Evolutionary conservation across 2,797 vertebrate species (phyloP).

Genomic region (Oryzias dopingdopingensis): DNA sequence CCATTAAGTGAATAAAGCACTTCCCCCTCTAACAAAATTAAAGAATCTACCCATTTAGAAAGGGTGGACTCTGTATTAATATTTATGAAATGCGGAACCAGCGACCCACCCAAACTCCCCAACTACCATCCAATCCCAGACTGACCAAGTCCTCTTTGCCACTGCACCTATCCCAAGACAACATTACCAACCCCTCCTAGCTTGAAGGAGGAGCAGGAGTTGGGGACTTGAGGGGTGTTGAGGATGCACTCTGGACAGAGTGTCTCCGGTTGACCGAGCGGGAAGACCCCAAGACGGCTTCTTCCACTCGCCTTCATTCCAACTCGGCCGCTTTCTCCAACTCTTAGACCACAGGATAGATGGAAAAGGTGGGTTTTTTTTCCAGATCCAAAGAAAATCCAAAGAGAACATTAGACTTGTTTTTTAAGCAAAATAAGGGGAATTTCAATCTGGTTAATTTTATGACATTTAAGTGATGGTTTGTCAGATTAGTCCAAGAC

Average conservation of each 20-base stretch:
- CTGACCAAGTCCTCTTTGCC: slow-evolving; percentile 69
- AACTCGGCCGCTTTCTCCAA: slow-evolving; percentile 15
- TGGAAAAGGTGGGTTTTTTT: slow-evolving; percentile 48
- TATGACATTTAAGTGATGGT: slow-evolving; percentile 4
- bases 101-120: slow-evolving; percentile 64
- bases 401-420: slow-evolving; percentile 25
- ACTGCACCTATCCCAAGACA: slow-evolving; percentile 80
- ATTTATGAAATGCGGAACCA: slow-evolving; percentile 86
- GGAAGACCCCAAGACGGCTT: slow-evolving; percentile 64
- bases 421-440: not conserved
- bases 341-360: slow-evolving; percentile 28
- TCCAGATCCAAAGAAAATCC: slow-evolving; percentile 32
- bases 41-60: slow-evolving; percentile 81
- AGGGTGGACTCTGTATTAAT: slow-evolving; percentile 84
- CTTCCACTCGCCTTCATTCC: slow-evolving; percentile 27
- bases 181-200: slow-evolving; percentile 74
- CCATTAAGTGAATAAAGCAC: slow-evolving; percentile 90
- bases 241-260: slow-evolving; percentile 78
- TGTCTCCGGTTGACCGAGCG: slow-evolving; percentile 73
- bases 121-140: slow-evolving; percentile 70
- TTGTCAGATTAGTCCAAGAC: slow-evolving; percentile 23
- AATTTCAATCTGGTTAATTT: not conserved
- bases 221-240: slow-evolving; percentile 75
- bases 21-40: slow-evolving; percentile 89
- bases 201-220: slow-evolving; percentile 76